These are phyloP conservation scores for Drosophila busckii DNA, from an alignment of 1,140 invertebrate genomes.

Conservation along the genomic window DNA sequence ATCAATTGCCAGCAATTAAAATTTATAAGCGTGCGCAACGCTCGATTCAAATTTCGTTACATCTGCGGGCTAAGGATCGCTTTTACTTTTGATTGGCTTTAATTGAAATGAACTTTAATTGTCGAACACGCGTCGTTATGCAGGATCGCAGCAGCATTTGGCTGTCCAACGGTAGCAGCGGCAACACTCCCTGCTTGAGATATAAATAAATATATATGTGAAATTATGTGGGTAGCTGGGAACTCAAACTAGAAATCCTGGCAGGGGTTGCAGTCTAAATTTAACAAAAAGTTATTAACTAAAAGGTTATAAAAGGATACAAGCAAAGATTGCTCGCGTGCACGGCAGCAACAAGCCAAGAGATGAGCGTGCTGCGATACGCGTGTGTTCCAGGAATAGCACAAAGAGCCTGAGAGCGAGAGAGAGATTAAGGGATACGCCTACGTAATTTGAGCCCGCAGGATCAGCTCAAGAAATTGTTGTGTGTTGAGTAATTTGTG, in stretches of 20 bases:
- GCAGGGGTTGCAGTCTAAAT: too few relatives aligned
- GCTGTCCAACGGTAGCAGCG: neutral
- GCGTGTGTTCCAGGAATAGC: conserved; percentile 66
- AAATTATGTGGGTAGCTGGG: conserved; percentile 53
- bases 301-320: conserved; percentile 10
- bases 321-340: conserved; percentile 21
- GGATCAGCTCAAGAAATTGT: conserved; percentile 29
- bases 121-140: conserved; percentile 53
- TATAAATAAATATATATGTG: too few relatives aligned
- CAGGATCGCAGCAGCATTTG: conserved; percentile 43
- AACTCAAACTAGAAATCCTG: too few relatives aligned
- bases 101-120: conserved; percentile 50
- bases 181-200: neutral
- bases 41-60: conserved; percentile 17
- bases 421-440: too few relatives aligned
- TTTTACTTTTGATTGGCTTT: conserved; percentile 31
- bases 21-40: conserved; percentile 41
- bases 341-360: conserved; percentile 1
- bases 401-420: conserved; percentile 15
- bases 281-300: too few relatives aligned
- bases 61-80: conserved; percentile 64
- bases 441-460: conserved; percentile 51
- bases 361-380: conserved; percentile 72
- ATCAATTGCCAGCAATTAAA: conserved; percentile 30
- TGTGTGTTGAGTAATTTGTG: conserved; percentile 71